These are phyloP conservation scores for Anguilla pacifica DNA, from an alignment of 2,797 vertebrate species.

Conservation along the genomic window DNA sequence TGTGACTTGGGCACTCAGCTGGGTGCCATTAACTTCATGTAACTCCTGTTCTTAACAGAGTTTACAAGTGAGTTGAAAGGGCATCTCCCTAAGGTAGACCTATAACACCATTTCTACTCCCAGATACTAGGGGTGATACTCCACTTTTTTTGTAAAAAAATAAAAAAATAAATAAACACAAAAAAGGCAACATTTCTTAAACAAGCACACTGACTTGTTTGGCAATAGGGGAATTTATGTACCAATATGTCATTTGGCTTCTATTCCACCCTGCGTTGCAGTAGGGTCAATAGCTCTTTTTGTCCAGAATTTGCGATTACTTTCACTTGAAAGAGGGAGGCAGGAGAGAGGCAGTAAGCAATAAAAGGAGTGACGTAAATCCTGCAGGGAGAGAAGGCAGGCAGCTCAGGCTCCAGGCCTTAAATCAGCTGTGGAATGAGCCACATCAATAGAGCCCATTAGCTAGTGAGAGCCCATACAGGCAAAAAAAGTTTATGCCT, in stretches of 20 bases:
- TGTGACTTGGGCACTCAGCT: background rate
- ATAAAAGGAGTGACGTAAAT: conserved; percentile 36
- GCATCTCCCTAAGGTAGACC: background rate
- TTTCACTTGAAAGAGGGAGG: conserved; percentile 29
- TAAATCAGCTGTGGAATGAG: conserved; percentile 51
- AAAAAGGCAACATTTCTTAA: conserved; percentile 14
- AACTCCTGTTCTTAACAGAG: background rate
- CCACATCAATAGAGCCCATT: conserved; percentile 49
- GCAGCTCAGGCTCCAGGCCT: conserved; percentile 24
- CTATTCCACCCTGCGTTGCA: background rate
- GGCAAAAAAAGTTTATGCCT: conserved; percentile 45
- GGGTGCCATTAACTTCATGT: background rate
- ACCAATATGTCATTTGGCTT: conserved; percentile 18
- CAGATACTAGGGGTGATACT: background rate
- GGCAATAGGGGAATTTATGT: conserved; percentile 24
- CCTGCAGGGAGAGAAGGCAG: conserved; percentile 41
- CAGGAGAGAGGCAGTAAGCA: conserved; percentile 35
- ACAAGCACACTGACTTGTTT: conserved; percentile 23
- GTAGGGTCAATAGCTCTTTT: conserved; percentile 11
- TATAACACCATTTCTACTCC: background rate
- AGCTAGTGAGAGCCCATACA: conserved; percentile 38
- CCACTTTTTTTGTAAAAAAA: background rate
- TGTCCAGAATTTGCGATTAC: conserved; percentile 32
- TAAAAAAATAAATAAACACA: background rate
- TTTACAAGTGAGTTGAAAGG: background rate